A percentile compares a stretch with the other conserved stretches of the same genome.
Evolutionary conservation across 53 echinoderm and acorn worm genomes (phyloP).

Genomic region (Holothuria scabra): DNA sequence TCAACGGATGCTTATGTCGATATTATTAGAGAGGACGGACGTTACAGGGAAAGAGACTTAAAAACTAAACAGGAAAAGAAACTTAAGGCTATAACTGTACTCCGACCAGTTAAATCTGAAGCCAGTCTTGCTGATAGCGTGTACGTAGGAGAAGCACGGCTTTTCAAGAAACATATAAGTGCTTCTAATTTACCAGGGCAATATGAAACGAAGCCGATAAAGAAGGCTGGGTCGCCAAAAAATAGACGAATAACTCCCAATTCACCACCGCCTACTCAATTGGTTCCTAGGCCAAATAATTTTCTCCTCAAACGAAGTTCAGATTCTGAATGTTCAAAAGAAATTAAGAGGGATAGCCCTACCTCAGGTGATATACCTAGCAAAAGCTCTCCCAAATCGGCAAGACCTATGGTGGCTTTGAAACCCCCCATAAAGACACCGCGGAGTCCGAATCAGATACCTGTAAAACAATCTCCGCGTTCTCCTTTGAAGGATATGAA

Average conservation of each 20-base stretch:
- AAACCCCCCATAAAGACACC: not conserved
- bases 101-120: constrained; percentile 10
- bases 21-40: no score
- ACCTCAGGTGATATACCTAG: not conserved
- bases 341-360: not conserved
- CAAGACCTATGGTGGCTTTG: constrained; percentile 7
- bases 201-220: no score
- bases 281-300: constrained; percentile 19
- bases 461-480: not conserved
- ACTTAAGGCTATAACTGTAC: no score
- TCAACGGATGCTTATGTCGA: no score
- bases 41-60: no score
- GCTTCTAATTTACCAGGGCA: no score
- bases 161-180: no score
- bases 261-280: constrained; percentile 1
- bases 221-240: no score
- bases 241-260: constrained; percentile 2
- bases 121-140: not conserved
- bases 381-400: not conserved
- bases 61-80: no score
- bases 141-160: no score
- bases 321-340: not conserved
- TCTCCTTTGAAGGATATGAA: not conserved
- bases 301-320: not conserved
- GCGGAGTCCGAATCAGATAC: not conserved